Conservation (phyloP, 2,797 vertebrate species). For the Onychomys torridus region DNA sequence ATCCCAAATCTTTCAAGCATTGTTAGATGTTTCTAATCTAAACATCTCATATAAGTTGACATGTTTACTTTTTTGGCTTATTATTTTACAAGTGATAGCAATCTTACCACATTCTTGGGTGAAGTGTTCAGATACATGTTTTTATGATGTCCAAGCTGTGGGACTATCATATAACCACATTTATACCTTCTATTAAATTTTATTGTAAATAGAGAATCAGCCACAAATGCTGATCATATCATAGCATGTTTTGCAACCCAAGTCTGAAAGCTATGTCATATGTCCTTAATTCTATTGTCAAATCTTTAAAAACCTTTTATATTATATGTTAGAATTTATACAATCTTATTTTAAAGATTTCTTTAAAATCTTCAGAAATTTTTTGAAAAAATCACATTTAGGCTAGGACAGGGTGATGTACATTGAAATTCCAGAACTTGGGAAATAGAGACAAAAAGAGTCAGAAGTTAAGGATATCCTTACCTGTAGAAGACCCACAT, state of each 20-base stretch:
- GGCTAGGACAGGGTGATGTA: too few species aligned
- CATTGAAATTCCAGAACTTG: background rate
- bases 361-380: background rate
- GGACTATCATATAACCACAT: background rate
- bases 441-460: background rate
- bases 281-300: background rate
- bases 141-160: background rate
- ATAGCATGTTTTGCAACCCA: background rate
- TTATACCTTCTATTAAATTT: background rate
- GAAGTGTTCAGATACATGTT: background rate
- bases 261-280: accelerated
- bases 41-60: background rate
- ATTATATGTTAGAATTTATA: background rate
- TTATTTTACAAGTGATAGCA: background rate
- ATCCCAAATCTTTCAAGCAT: background rate
- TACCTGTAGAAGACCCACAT: too few species aligned
- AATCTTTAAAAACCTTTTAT: background rate
- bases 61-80: background rate
- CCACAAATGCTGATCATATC: background rate
- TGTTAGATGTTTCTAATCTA: background rate
- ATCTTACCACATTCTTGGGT: background rate
- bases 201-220: background rate
- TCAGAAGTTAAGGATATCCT: background rate
- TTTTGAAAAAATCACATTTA: background rate
- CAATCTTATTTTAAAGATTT: background rate